Evolutionary conservation across 2,113 vertebrate genomes (phyloP).

Genomic region (Sapajus apella): DNA sequence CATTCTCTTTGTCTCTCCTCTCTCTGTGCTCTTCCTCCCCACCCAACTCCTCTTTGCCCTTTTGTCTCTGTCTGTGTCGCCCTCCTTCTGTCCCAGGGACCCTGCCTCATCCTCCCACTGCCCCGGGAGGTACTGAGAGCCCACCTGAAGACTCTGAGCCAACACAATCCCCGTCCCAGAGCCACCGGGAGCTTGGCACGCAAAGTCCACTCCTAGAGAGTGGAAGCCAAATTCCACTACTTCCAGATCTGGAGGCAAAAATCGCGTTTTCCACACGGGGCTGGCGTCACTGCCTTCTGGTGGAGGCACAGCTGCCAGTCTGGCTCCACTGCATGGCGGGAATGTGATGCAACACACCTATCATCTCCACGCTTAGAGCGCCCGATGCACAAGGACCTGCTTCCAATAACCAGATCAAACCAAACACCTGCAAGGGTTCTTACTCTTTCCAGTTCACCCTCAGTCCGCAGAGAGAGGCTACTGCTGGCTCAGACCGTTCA

Average conservation of each 20-base stretch:
- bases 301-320: rapidly evolving
- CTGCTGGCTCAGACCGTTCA: neutral
- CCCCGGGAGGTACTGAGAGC: too few species aligned
- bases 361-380: too few species aligned
- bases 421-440: neutral
- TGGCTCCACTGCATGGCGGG: rapidly evolving
- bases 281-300: rapidly evolving
- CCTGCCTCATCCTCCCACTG: neutral
- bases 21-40: rapidly evolving
- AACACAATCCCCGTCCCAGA: neutral
- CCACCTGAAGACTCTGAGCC: neutral
- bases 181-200: rapidly evolving
- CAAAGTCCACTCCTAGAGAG: neutral
- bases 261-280: rapidly evolving
- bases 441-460: neutral
- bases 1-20: too few species aligned
- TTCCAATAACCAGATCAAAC: rapidly evolving
- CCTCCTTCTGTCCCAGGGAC: too few species aligned
- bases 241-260: neutral
- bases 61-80: neutral
- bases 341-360: rapidly evolving
- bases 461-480: neutral
- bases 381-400: neutral
- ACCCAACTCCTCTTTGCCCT: neutral
- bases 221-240: rapidly evolving